Conservation (phyloP, 2,797 vertebrate genomes). For the Syngnathus acus region DNA sequence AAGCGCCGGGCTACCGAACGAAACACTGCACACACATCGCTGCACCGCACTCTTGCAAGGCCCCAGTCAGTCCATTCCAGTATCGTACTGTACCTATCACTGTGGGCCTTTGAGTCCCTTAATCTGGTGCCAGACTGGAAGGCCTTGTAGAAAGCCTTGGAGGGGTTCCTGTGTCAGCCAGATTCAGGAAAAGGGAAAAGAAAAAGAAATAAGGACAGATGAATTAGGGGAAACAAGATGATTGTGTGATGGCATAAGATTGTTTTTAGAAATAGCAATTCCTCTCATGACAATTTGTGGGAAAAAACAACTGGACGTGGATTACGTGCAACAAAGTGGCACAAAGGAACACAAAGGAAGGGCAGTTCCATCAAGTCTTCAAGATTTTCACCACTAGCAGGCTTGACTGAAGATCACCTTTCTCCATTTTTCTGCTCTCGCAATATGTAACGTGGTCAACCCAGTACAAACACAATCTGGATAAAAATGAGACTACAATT, state of each 20-base stretch:
- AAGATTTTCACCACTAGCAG: not conserved
- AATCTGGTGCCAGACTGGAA: constrained; percentile 89
- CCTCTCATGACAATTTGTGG: not conserved
- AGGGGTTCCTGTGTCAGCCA: constrained; percentile 91
- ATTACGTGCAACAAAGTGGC: not conserved
- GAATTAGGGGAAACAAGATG: constrained; percentile 25
- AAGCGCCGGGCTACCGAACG: constrained; percentile 31
- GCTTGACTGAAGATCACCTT: not conserved
- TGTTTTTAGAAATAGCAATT: constrained; percentile 27
- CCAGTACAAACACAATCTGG: not conserved
- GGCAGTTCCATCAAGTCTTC: too few relatives aligned
- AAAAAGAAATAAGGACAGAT: constrained; percentile 45
- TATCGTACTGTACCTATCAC: constrained; percentile 87
- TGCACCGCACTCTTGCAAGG: constrained; percentile 39
- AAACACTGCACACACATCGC: constrained; percentile 54
- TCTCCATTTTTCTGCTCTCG: not conserved
- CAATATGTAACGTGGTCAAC: not conserved
- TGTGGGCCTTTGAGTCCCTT: constrained; percentile 85
- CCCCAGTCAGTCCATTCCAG: constrained; percentile 56
- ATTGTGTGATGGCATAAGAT: constrained; percentile 11
- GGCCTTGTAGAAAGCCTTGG: constrained; percentile 94
- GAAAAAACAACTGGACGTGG: not conserved
- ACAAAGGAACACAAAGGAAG: not conserved
- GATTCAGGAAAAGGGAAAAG: constrained; percentile 57
- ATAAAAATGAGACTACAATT: not conserved